Base-by-base conservation (phyloP, 1,140 invertebrate species). In the Mactra quadrangularis region DNA sequence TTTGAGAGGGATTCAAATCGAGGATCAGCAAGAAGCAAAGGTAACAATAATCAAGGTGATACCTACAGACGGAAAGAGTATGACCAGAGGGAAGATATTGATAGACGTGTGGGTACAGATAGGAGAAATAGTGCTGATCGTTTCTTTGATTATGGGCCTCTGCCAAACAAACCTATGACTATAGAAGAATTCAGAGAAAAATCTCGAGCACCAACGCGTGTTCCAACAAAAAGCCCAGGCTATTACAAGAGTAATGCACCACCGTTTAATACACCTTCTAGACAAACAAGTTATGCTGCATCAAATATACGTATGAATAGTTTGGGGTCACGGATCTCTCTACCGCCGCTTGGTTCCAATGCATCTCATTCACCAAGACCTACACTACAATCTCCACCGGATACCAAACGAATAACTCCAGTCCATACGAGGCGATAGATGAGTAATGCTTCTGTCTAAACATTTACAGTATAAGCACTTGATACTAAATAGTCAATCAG, bases 181-280 rank as follows among this genome's bases (percentile, higher is more conserved):
- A 60, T 33, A 22, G 62, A 81, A 38, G 76, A 70, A 35, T 79
- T 55, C 35, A 66, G 62, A 27, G 77, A 81, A 41, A 71, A 57
- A n/a, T 22, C 22, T 19, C 45, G 66, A 71, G 53, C 45, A 2
- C n/a, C 25, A 17, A 60, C 55, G 33, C 15, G 7, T 11, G 1
- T 50, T 13, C 33, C 60, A 41, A 70, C 52, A 25, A 70, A 41
- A 57, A 81, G 64, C 31, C 77, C 77, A 9, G 77, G 71, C 60
- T 81, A 70, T 31, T 81, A 81, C 66, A 81, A 81, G 25, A 81
- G 53, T 25, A 71, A 81, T 22, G 66, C 33, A 33, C 77, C 77
- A 22, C 77, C 77, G 22, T 81, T 81, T 29, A 53, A 81, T 19
- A 7, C 77, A 11, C 11, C 50, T 31, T 81, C 77, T 1, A 38